Percentiles rank a stretch among this genome's conserved stretches.
phyloP scores from a whole-genome alignment of 2,113 vertebrate genomes.

The Parus major region DNA sequence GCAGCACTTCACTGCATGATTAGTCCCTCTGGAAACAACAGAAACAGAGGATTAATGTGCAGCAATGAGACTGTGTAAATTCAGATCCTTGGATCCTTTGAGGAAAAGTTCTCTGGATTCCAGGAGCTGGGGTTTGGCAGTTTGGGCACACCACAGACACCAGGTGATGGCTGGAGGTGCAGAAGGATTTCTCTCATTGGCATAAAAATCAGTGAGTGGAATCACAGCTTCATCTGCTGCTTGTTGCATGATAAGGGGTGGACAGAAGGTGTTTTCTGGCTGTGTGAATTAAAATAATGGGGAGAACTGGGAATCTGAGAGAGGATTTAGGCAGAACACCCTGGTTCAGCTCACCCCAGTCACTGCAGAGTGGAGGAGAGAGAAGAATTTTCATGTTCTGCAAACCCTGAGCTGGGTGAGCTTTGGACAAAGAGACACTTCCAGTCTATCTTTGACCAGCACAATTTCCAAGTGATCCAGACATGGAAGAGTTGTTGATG shows the following conservation, averaged over 20 bases:
- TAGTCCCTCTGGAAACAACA: neutral
- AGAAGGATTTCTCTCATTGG: neutral
- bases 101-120: neutral
- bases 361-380: neutral
- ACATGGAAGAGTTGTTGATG: neutral
- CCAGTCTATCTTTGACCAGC: neutral
- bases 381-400: rapidly evolving
- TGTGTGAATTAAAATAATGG: neutral
- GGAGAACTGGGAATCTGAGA: neutral
- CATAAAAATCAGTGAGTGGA: neutral
- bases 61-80: neutral
- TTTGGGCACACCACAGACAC: rapidly evolving
- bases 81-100: neutral
- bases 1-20: neutral
- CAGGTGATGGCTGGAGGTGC: neutral
- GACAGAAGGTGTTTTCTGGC: neutral
- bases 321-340: neutral
- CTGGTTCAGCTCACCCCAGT: neutral
- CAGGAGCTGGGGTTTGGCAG: neutral
- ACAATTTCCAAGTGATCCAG: neutral
- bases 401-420: neutral
- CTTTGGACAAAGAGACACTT: neutral
- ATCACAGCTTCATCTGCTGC: neutral
- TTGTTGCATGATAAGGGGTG: neutral
- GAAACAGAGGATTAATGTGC: neutral